These are phyloP conservation scores for Tragelaphus eurycerus DNA, from an alignment of 2,797 vertebrate species.

Conservation along the genomic window DNA sequence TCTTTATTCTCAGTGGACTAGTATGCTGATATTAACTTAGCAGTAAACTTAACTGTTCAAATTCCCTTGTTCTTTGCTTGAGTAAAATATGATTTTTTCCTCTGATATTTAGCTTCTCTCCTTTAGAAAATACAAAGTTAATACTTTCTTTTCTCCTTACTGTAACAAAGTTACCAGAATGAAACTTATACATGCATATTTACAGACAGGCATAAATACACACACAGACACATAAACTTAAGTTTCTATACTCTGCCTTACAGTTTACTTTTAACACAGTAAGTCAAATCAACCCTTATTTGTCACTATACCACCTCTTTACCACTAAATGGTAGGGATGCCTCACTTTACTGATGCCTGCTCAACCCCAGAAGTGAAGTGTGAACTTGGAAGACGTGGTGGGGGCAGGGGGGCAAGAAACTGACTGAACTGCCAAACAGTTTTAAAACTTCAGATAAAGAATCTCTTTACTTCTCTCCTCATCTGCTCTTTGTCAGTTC, in stretches of 20 bases:
- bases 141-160: background rate
- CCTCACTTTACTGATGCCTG: accelerated
- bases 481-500: background rate
- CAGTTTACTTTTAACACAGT: background rate
- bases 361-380: accelerated
- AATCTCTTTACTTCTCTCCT: background rate
- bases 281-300: background rate
- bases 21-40: accelerated
- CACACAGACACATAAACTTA: background rate
- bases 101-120: background rate
- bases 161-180: background rate
- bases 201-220: too few relatives aligned
- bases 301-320: background rate
- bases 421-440: too few relatives aligned
- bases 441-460: background rate
- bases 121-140: background rate
- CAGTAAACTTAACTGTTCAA: background rate
- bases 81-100: background rate
- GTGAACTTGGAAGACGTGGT: background rate
- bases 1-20: background rate
- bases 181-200: background rate
- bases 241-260: background rate
- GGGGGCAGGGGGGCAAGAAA: background rate
- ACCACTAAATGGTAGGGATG: too few relatives aligned
- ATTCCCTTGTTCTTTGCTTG: background rate